A percentile compares a stretch with the other conserved stretches of the same genome.
These are phyloP conservation scores for Upupa epops DNA, from an alignment of 2,113 vertebrate genomes.

Conservation along the genomic window DNA sequence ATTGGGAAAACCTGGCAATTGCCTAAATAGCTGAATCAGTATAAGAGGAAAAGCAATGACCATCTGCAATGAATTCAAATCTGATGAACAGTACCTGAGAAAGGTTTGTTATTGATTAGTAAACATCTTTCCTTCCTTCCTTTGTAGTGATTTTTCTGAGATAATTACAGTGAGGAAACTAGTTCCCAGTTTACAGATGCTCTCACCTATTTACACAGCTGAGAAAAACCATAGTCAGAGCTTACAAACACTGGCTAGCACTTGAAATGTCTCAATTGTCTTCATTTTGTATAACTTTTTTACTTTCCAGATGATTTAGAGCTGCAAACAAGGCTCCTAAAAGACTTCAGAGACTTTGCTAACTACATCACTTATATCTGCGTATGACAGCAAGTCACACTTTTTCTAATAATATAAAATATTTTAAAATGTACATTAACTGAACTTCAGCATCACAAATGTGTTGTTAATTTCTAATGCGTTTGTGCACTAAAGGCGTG, in stretches of 20 bases:
- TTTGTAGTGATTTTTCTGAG: background rate
- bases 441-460: background rate
- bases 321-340: background rate
- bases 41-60: background rate
- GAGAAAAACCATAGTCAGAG: background rate
- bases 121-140: background rate
- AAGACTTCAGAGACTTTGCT: background rate
- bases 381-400: background rate
- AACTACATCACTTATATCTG: background rate
- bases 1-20: background rate
- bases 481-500: background rate
- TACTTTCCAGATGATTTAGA: background rate
- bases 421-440: background rate
- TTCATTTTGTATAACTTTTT: background rate
- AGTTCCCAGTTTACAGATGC: background rate
- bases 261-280: background rate
- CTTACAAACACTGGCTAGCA: background rate
- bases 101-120: background rate
- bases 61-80: background rate
- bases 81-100: background rate
- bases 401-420: slow-evolving; percentile 34
- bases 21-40: background rate
- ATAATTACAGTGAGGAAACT: background rate
- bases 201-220: background rate
- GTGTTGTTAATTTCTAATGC: background rate